These are phyloP conservation scores for Planococcus citri DNA, from an alignment of 1,140 invertebrate species.

Conservation along the genomic window DNA sequence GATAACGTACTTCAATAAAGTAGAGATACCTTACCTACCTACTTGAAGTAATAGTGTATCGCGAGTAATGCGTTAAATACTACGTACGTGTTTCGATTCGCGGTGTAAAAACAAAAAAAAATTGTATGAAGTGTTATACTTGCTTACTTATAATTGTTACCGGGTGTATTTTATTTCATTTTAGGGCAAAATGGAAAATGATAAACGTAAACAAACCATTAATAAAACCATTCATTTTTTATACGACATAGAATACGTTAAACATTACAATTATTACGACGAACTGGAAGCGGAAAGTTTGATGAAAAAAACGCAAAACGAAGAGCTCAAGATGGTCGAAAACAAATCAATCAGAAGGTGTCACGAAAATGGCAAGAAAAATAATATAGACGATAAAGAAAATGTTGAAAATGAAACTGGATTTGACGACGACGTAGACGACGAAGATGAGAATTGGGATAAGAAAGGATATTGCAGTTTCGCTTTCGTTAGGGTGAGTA, in stretches of 20 bases:
- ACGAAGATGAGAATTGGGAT: neutral
- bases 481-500: neutral
- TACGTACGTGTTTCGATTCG: neutral
- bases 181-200: neutral
- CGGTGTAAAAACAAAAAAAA: too few relatives aligned
- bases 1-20: neutral
- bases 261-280: slow-evolving; percentile 12
- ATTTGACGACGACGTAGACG: too few relatives aligned
- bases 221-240: slow-evolving; percentile 6
- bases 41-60: neutral
- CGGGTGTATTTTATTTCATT: neutral
- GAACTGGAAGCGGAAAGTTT: neutral
- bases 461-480: neutral
- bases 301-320: neutral
- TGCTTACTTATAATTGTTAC: too few relatives aligned
- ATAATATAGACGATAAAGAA: neutral
- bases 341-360: neutral
- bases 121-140: too few relatives aligned
- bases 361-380: neutral
- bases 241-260: slow-evolving; percentile 10
- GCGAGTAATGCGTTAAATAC: neutral
- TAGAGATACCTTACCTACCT: too few relatives aligned
- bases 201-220: neutral
- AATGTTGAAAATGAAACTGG: neutral
- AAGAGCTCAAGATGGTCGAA: neutral